These are phyloP conservation scores for Agelas oroides DNA, from an alignment of 37 sponge, comb jelly and placozoan genomes.

Conservation along the genomic window DNA sequence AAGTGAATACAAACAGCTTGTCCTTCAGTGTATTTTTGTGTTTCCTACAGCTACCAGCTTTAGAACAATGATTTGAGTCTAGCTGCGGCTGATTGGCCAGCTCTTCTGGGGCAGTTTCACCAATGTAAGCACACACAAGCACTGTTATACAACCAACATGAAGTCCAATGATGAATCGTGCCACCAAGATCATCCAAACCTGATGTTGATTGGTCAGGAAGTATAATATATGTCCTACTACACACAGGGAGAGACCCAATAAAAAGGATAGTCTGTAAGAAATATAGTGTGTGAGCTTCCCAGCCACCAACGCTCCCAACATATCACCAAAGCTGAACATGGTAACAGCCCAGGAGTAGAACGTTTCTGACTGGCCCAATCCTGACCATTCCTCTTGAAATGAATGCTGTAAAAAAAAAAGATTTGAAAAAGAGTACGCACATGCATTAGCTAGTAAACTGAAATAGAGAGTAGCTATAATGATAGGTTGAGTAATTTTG, in stretches of 20 bases:
- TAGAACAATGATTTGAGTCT: no score
- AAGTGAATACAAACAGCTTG: no score
- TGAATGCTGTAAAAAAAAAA: no score
- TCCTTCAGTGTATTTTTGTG: no score
- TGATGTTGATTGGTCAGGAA: neutral
- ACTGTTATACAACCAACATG: neutral
- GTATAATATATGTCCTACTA: conserved; percentile 13
- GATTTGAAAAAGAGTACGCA: no score
- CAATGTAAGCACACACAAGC: neutral
- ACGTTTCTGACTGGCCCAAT: conserved; percentile 28
- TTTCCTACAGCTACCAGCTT: no score
- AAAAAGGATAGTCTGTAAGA: neutral
- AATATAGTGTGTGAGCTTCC: neutral
- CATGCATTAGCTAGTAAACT: no score
- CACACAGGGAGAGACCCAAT: neutral
- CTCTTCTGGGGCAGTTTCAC: neutral
- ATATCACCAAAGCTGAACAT: conserved; percentile 34
- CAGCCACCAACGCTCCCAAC: neutral
- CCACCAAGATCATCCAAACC: conserved; percentile 45
- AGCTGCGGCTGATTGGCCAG: no score
- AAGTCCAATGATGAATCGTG: conserved; percentile 10
- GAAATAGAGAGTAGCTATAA: no score
- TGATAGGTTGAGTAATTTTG: no score
- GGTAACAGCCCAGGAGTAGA: conserved; percentile 34
- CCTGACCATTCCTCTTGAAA: no score